Base-by-base conservation (phyloP, 2,113 vertebrate genomes). In the Progne subis region DNA sequence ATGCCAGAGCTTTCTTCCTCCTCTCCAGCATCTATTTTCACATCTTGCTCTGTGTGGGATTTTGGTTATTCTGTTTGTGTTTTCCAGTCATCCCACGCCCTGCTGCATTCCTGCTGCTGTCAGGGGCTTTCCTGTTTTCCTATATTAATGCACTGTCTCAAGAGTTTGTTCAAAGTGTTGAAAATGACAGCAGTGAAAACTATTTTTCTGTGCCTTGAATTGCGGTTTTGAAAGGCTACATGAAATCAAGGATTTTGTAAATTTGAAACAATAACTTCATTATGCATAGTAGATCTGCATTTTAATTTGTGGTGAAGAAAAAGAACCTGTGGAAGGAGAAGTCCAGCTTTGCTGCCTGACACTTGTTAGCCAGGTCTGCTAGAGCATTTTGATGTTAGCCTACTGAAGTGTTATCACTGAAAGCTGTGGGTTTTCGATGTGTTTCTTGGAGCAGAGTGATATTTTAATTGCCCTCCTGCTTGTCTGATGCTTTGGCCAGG, bases 401-500 rank as follows among this genome's bases (percentile, higher is more conserved):
- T 81, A 32, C 44, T 81, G 67, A 82, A 92, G 86, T 72, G 61
- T 85, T 95, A 65, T 71, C 74, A 28, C 65, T 53, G 81, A 76
- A 91, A 43, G 46, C 84, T 89, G 74, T 85, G 84, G 0, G 18
- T 9, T 89, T 82, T 86, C 1, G 2, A 10, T 34, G 63, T 43
- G 65, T 89, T 82, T 79, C 81, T 68, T 94, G 93, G 87, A 96
- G 86, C 31, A 82, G 61, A 86, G 61, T 49, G 81, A 69, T 86
- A 49, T 82, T 95, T 96, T 93, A 94, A 87, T 94, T 87, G 84
- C 63, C 55, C 77, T 85, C n/a, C 84, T 92, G 61, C 70, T 68
- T 69, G 12, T 94, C 70, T 94, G 94, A 69, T 85, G 63, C 50
- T 76, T 79, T 69, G 87, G 61, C 94, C 67, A 53, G 93, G 74